These are phyloP conservation scores for Bubo scandiacus DNA, from an alignment of 2,113 vertebrate genomes.

Conservation along the genomic window DNA sequence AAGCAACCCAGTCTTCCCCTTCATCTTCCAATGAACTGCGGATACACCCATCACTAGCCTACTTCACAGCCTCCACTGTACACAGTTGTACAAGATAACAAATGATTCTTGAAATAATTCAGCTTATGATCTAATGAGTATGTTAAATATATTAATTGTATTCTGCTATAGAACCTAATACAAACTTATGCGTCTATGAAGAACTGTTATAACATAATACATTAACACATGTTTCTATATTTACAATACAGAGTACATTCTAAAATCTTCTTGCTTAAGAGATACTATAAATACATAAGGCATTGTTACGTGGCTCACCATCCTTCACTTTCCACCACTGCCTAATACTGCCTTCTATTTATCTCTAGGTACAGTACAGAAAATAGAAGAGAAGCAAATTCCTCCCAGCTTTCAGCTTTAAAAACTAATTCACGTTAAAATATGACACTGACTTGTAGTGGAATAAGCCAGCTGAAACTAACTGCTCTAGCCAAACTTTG, in stretches of 20 bases:
- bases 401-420: neutral
- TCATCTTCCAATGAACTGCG: neutral
- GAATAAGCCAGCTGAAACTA: neutral
- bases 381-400: neutral
- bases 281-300: neutral
- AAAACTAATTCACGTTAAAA: conserved; percentile 22
- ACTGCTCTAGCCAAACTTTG: neutral
- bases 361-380: neutral
- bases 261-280: neutral
- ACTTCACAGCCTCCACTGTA: neutral
- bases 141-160: neutral
- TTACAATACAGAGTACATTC: neutral
- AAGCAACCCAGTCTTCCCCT: neutral
- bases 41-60: neutral
- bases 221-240: neutral
- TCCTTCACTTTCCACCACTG: neutral
- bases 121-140: neutral
- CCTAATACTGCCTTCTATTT: neutral
- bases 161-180: neutral
- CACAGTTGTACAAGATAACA: neutral
- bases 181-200: fast-evolving
- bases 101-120: neutral
- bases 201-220: neutral
- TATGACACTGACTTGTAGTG: neutral
- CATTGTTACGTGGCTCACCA: neutral